phyloP scores from a whole-genome alignment of 64 coral and sea anemone genomes.

The Actinia tenebrosa region DNA sequence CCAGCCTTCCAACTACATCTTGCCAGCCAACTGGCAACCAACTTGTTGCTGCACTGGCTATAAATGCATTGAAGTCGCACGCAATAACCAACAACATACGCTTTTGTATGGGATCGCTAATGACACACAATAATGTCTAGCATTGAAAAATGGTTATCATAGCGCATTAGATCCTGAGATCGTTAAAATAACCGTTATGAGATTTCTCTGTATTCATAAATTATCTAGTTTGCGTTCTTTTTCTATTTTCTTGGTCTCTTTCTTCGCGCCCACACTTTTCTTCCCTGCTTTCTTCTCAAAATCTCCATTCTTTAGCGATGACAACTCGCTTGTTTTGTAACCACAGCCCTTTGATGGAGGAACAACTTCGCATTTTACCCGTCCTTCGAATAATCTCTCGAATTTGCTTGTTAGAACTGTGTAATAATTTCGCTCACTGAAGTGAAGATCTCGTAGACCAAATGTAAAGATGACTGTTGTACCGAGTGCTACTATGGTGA shows the following conservation, averaged over 20 bases:
- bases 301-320: not conserved
- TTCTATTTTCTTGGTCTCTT: not conserved
- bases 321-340: not conserved
- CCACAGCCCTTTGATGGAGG: not conserved
- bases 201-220: not conserved
- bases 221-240: not conserved
- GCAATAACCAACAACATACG: too few species aligned
- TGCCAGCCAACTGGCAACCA: too few species aligned
- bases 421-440: constrained; percentile 47
- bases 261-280: not conserved
- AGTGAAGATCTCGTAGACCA: constrained; percentile 38
- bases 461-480: constrained; percentile 39
- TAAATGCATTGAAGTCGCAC: too few species aligned
- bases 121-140: not conserved
- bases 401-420: constrained; percentile 3
- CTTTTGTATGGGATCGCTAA: too few species aligned
- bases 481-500: constrained; percentile 21
- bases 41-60: too few species aligned
- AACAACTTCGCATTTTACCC: not conserved
- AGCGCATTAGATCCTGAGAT: not conserved
- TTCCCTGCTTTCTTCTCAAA: not conserved
- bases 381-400: constrained; percentile 2
- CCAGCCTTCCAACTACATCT: too few species aligned
- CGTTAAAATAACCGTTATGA: not conserved
- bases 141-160: not conserved